These are phyloP conservation scores for Acheta domesticus DNA, from an alignment of 2,888 invertebrate species.

Conservation along the genomic window DNA sequence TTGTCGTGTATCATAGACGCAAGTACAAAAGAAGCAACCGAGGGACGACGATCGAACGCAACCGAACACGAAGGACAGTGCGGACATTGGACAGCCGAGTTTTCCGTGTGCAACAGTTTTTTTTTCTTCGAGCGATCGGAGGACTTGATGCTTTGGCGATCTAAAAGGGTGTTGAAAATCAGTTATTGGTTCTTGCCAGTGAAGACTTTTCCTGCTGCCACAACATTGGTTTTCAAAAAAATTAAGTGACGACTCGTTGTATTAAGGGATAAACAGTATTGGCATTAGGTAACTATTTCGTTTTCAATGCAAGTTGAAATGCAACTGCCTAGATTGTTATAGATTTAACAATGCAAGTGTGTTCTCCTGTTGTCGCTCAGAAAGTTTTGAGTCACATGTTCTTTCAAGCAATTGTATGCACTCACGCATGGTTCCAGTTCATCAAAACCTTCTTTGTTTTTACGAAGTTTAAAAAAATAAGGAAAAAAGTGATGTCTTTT, in stretches of 20 bases:
- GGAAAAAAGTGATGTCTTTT: slow-evolving; percentile 2
- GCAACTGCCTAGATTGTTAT: slow-evolving; percentile 19
- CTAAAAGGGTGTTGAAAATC: slow-evolving; percentile 3
- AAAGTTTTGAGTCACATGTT: slow-evolving; percentile 20
- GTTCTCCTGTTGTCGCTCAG: slow-evolving; percentile 19
- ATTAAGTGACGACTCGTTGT: background rate
- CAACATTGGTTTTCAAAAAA: slow-evolving; percentile 1
- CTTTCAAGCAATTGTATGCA: slow-evolving; percentile 20
- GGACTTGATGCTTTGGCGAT: background rate
- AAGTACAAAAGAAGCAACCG: background rate
- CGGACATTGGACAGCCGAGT: background rate
- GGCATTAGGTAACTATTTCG: slow-evolving; percentile 3
- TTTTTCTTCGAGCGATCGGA: background rate
- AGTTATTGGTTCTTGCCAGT: background rate
- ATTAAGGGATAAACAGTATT: background rate
- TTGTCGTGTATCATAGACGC: background rate
- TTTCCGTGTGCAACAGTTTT: background rate
- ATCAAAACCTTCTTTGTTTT: background rate
- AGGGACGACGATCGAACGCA: background rate
- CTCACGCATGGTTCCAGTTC: background rate
- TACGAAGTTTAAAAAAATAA: background rate
- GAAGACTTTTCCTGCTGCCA: background rate
- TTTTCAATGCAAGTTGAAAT: background rate
- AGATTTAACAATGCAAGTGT: slow-evolving; percentile 11
- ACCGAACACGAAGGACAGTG: background rate